A percentile compares a stretch with the other conserved stretches of the same genome.
Evolutionary conservation across 2,797 vertebrate genomes (phyloP).

Genomic region (Oceanodroma leucorhoa): DNA sequence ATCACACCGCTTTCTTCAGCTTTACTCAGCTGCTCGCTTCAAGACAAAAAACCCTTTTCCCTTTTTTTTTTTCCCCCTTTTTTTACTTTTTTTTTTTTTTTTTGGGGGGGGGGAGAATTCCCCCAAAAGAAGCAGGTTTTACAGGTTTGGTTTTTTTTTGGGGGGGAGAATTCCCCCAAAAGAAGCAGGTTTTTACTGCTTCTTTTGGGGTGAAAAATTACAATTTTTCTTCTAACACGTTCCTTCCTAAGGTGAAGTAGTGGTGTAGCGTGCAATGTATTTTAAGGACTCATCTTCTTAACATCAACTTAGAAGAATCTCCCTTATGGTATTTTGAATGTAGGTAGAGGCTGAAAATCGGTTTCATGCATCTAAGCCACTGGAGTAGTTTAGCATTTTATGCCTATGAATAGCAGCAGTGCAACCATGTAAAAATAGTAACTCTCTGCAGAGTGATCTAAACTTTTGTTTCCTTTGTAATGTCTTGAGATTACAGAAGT

Average conservation of each 20-base stretch:
- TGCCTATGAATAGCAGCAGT: background rate
- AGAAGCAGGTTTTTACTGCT: background rate
- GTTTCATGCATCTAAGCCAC: background rate
- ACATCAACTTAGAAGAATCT: background rate
- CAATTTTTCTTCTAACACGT: background rate
- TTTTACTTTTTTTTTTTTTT: no score
- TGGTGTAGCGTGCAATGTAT: rapidly evolving
- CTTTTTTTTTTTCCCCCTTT: background rate
- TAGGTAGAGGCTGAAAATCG: background rate
- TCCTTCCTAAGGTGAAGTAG: background rate
- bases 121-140: no score
- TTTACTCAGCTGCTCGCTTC: background rate
- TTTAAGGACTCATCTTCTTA: background rate
- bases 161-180: no score
- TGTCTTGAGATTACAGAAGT: background rate
- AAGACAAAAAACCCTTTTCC: background rate
- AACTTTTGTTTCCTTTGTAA: background rate
- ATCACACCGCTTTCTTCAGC: background rate
- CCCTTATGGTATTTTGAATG: background rate
- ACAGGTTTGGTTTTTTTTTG: no score
- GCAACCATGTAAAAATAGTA: background rate
- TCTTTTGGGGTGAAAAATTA: background rate
- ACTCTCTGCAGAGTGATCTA: background rate
- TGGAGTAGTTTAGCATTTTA: background rate
- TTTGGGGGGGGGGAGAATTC: no score